Base-by-base conservation (phyloP, 1,140 invertebrate species). In the Euura saliciscinereae region DNA sequence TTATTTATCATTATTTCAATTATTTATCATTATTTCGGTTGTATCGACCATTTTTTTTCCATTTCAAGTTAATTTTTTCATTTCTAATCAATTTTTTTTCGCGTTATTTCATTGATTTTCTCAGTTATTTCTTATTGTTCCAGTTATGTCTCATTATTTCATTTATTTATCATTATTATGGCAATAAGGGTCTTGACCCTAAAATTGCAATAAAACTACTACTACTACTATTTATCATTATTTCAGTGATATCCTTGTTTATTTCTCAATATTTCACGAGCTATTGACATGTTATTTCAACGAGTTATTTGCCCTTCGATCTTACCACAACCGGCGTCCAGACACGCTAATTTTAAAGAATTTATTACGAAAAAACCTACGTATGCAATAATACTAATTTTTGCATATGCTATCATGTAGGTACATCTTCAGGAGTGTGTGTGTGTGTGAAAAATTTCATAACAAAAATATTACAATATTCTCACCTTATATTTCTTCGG, bases 21-120 rank as follows among this genome's bases (percentile, higher is more conserved):
- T 67, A 68, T 73, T 66, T 75, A n/a, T n/a, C 28, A 28, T 28
- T 28, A 28, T 6, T 46, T 10, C 68, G 71, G 10, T 66, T 67
- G 59, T 73, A 45, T 75, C 28, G 28, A 28, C 28, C 28, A 28
- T 28, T 28, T 28, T 28, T 28, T 1, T 28, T 28, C 0, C 1
- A 28, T 28, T 28, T 28, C 0, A 28, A 28, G 28, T 28, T 28
- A 28, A 28, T 28, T 28, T 28, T 28, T 28, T 0, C 1, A 28
- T 28, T 28, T 28, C 28, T 28, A 28, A 28, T 28, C 28, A 28
- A 28, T 28, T 28, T 28, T 28, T 28, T 28, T 28, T 28, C 1
- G 0, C 28, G 1, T 28, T 28, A 28, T 28, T 28, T 28, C 28
- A 28, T 28, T 28, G 28, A 1, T 28, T 28, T 28, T 28, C 28